These are phyloP conservation scores for Drosophila pegasa DNA, from an alignment of 2,888 invertebrate species.

Conservation along the genomic window DNA sequence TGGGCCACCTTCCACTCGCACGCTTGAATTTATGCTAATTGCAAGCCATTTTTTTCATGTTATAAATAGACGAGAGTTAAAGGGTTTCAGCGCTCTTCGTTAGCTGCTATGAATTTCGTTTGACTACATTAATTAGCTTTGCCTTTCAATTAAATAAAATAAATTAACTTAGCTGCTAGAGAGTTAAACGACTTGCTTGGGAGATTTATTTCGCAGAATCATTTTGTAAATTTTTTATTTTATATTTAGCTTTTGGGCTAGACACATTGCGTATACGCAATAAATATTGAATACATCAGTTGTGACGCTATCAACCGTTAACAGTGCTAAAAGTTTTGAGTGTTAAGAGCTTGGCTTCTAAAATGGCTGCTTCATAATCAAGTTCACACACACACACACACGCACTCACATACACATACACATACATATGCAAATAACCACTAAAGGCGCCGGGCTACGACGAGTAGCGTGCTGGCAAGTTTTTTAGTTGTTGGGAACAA, in stretches of 20 bases:
- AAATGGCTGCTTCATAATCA: slow-evolving; percentile 32
- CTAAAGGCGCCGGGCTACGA: neutral
- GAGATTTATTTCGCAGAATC: slow-evolving; percentile 14
- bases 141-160: slow-evolving; percentile 56
- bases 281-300: slow-evolving; percentile 45
- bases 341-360: slow-evolving; percentile 25
- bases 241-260: neutral
- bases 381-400: slow-evolving; percentile 1
- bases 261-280: slow-evolving; percentile 52
- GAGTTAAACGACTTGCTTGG: neutral
- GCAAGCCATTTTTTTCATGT: slow-evolving; percentile 45
- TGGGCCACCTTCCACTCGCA: slow-evolving; percentile 23
- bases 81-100: slow-evolving; percentile 28
- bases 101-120: slow-evolving; percentile 43
- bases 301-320: slow-evolving; percentile 32
- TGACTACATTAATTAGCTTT: slow-evolving; percentile 48
- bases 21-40: slow-evolving; percentile 73
- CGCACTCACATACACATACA: slow-evolving; percentile 3
- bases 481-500: slow-evolving; percentile 41
- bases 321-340: slow-evolving; percentile 47
- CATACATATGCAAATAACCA: slow-evolving; percentile 5
- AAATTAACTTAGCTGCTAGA: slow-evolving; percentile 59
- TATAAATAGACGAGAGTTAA: slow-evolving; percentile 54
- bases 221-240: neutral
- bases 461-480: slow-evolving; percentile 41